Percentiles rank a stretch among this genome's conserved stretches.
phyloP scores from a whole-genome alignment of 2,888 invertebrate genomes.

The Hyposoter didymator region DNA sequence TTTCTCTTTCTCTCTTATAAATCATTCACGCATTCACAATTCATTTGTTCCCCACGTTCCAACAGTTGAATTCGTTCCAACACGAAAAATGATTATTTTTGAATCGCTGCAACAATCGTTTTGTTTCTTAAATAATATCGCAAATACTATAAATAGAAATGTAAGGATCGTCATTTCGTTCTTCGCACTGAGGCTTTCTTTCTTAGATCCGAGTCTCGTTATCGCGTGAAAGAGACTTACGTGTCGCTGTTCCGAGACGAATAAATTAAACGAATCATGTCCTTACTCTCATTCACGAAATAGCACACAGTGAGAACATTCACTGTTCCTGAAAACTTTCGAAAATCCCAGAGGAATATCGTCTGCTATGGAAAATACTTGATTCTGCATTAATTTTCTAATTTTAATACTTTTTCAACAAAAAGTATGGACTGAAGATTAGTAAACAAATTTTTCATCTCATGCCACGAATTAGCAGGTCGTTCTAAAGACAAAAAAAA shows the following conservation, averaged over 20 bases:
- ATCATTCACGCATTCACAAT: constrained; percentile 21
- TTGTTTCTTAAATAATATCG: constrained; percentile 24
- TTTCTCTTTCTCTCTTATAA: constrained; percentile 3
- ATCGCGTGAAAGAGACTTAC: constrained; percentile 2
- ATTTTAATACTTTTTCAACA: background rate
- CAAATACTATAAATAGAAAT: constrained; percentile 6
- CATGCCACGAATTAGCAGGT: background rate
- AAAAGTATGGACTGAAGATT: background rate
- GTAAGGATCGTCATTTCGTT: constrained; percentile 7
- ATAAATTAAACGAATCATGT: background rate
- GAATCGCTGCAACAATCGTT: constrained; percentile 6
- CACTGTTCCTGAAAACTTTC: background rate
- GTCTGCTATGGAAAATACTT: background rate
- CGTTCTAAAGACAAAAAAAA: background rate
- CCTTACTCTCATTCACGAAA: constrained; percentile 1
- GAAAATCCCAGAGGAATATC: background rate
- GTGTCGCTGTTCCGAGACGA: background rate
- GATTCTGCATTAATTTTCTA: background rate
- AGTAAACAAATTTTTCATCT: background rate
- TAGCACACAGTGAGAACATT: background rate
- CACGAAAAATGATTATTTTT: constrained; percentile 7
- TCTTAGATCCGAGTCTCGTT: background rate
- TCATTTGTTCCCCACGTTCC: constrained; percentile 18
- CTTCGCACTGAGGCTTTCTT: constrained; percentile 1
- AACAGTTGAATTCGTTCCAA: constrained; percentile 10